Conservation (phyloP, 2,113 vertebrate genomes). For the Nycticryphes semicollaris region DNA sequence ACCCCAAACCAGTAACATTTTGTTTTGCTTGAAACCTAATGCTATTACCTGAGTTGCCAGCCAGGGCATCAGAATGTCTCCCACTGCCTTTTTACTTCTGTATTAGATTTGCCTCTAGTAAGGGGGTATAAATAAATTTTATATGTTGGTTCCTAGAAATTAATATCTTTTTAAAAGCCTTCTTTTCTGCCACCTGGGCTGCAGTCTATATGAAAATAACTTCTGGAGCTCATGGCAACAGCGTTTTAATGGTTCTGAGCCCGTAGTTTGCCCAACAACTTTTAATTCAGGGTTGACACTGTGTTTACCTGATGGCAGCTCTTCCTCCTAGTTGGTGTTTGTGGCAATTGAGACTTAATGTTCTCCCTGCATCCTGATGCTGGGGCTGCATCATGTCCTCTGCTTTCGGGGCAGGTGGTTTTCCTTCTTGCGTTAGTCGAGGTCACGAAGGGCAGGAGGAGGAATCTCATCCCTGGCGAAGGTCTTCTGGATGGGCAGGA, state of each 20-base stretch:
- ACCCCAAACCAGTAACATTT: not conserved
- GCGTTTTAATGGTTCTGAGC: not conserved
- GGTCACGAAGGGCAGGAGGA: not conserved
- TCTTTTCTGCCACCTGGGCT: not conserved
- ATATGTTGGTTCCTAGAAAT: not conserved
- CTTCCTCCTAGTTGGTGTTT: not conserved
- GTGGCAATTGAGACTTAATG: not conserved
- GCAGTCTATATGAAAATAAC: not conserved
- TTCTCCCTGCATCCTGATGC: not conserved
- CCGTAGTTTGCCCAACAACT: not conserved
- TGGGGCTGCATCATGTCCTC: not conserved
- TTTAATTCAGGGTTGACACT: not conserved
- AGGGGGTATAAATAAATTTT: not conserved
- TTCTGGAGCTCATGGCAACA: not conserved
- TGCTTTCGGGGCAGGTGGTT: not conserved
- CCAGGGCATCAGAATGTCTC: not conserved
- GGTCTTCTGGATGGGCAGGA: not conserved
- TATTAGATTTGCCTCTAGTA: constrained; percentile 1
- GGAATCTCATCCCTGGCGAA: not conserved
- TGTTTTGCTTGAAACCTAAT: not conserved
- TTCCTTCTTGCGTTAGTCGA: not conserved
- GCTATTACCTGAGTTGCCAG: not conserved
- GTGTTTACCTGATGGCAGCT: not conserved
- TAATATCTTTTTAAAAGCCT: not conserved
- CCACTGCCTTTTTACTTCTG: not conserved